Conservation (phyloP, 2,888 invertebrate species). For the Smittia aterrima region DNA sequence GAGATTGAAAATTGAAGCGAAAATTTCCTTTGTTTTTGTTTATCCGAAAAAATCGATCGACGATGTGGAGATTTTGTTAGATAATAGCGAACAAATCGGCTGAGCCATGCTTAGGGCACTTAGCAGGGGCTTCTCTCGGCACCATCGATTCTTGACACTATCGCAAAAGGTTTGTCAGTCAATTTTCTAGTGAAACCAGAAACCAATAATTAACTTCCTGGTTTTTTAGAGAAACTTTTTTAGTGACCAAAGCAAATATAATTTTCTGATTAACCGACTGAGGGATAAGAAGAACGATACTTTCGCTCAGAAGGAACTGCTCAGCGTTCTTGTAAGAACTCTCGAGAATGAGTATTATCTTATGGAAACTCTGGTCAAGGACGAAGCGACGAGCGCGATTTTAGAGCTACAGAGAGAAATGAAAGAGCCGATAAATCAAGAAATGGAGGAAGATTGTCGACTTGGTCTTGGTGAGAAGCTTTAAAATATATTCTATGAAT, state of each 20-base stretch:
- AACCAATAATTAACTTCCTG: not conserved
- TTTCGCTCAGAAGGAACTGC: not conserved
- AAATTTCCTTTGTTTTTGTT: too few relatives aligned
- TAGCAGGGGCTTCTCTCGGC: not conserved
- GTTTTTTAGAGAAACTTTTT: not conserved
- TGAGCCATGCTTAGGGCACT: not conserved
- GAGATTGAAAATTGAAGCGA: too few relatives aligned
- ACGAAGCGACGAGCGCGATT: not conserved
- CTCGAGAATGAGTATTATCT: constrained; percentile 1
- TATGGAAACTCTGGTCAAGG: not conserved
- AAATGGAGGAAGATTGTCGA: constrained; percentile 19
- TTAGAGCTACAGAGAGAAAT: not conserved
- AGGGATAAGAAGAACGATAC: not conserved
- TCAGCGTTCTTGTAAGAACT: not conserved
- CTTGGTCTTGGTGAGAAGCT: constrained; percentile 7
- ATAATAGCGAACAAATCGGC: too few relatives aligned
- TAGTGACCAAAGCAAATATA: constrained; percentile 5
- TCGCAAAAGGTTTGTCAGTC: not conserved
- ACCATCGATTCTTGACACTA: not conserved
- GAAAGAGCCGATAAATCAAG: not conserved
- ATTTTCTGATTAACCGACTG: not conserved
- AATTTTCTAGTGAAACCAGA: too few relatives aligned
- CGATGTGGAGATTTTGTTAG: too few relatives aligned
- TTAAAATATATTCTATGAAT: constrained; percentile 34
- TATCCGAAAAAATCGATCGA: too few relatives aligned